A percentile compares a stretch with the other conserved stretches of the same genome.
Evolutionary conservation across 2,888 invertebrate species (phyloP).

Genomic region (Chironomus tentans): DNA sequence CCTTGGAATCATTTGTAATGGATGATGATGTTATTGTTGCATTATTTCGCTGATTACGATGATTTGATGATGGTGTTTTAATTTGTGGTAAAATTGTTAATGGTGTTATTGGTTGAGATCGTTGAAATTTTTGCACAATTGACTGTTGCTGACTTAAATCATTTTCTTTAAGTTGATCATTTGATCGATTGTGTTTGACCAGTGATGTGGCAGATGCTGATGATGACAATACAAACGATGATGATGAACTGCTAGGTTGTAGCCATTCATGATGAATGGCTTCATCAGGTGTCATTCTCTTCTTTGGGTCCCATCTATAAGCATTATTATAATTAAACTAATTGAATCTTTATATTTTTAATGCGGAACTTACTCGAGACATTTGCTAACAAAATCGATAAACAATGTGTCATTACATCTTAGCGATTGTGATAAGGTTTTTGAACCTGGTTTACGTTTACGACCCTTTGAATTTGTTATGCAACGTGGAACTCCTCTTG

Average conservation of each 20-base stretch:
- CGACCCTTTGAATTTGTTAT: constrained; percentile 90
- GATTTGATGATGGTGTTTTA: constrained; percentile 34
- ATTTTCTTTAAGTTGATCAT: constrained; percentile 28
- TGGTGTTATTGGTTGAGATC: constrained; percentile 34
- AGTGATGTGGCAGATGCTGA: constrained; percentile 37
- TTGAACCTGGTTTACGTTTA: constrained; percentile 78
- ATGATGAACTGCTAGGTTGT: constrained; percentile 47
- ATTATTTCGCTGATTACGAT: background rate
- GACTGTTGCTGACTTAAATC: constrained; percentile 29
- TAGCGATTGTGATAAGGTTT: constrained; percentile 69
- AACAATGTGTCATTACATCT: constrained; percentile 81
- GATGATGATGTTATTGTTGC: background rate
- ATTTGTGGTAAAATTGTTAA: constrained; percentile 39
- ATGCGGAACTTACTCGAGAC: constrained; percentile 68
- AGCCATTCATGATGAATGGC: constrained; percentile 85
- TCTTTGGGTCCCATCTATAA: constrained; percentile 81
- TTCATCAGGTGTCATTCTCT: constrained; percentile 84
- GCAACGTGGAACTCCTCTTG: constrained; percentile 82
- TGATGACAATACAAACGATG: constrained; percentile 31
- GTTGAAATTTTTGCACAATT: constrained; percentile 28
- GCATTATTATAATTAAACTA: no score
- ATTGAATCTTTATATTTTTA: no score
- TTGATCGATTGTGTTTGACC: constrained; percentile 33
- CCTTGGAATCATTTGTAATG: constrained; percentile 5
- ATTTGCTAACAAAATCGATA: constrained; percentile 81